Evolutionary conservation across 2,888 invertebrate genomes (phyloP).

Genomic region (Polyommatus iphigenia): DNA sequence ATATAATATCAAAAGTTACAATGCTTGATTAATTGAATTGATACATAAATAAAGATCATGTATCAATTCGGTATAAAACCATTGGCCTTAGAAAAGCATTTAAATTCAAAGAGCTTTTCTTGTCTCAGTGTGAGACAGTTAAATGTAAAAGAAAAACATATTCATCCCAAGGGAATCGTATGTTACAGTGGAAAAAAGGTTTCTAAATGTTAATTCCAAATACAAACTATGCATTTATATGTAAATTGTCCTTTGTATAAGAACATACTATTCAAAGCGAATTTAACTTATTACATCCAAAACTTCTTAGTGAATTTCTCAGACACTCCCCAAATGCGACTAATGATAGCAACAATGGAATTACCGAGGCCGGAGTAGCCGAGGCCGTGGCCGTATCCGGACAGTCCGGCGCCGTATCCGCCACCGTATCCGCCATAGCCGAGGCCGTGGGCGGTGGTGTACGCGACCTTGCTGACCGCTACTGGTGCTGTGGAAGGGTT

Average conservation of each 20-base stretch:
- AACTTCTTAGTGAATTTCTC: background rate
- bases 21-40: no score
- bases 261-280: background rate
- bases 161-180: background rate
- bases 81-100: background rate
- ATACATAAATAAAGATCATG: no score
- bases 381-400: conserved; percentile 38
- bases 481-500: conserved; percentile 38
- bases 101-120: background rate
- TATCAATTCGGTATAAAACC: background rate
- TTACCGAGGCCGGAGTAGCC: conserved; percentile 40
- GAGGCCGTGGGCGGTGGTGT: conserved; percentile 45
- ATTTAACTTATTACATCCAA: background rate
- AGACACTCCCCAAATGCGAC: background rate
- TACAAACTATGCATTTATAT: background rate
- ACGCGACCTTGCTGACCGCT: conserved; percentile 44
- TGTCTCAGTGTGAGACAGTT: background rate
- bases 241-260: background rate
- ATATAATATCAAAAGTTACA: no score
- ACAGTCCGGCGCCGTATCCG: conserved; percentile 47
- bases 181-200: background rate
- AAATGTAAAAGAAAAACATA: background rate
- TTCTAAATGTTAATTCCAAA: background rate
- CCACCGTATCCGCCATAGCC: conserved; percentile 44
- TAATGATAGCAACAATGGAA: conserved; percentile 12